Percentiles rank a stretch among this genome's conserved stretches.
phyloP scores from a whole-genome alignment of 2,113 vertebrate genomes.

The Lanius ludovicianus region DNA sequence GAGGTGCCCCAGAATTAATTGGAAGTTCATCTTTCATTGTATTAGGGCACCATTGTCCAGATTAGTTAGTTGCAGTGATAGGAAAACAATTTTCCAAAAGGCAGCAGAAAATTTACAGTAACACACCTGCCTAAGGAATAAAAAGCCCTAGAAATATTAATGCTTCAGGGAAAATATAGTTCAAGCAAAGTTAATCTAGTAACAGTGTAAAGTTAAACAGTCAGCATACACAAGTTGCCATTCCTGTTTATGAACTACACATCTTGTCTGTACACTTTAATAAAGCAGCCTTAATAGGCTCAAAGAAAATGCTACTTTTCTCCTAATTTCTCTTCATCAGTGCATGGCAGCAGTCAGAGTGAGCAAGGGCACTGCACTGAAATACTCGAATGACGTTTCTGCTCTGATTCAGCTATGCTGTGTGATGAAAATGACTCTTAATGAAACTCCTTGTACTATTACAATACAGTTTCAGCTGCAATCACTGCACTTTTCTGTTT shows the following conservation, averaged over 20 bases:
- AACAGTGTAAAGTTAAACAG: background rate
- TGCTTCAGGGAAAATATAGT: background rate
- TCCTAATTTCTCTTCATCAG: background rate
- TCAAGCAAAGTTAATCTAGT: background rate
- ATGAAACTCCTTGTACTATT: conserved; percentile 10
- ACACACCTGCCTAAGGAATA: background rate
- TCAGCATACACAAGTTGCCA: background rate
- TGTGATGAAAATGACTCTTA: background rate
- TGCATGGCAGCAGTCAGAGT: accelerated
- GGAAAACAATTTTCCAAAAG: background rate
- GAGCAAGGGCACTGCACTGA: background rate
- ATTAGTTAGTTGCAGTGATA: background rate
- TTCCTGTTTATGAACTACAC: background rate
- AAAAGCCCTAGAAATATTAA: background rate
- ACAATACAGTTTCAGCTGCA: background rate
- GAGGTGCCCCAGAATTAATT: background rate
- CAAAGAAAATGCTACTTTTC: background rate
- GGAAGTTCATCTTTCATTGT: background rate
- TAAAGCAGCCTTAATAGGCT: background rate
- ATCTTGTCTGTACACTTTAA: background rate
- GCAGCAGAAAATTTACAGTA: background rate
- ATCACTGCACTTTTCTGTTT: background rate
- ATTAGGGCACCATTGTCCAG: background rate
- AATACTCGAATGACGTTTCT: background rate
- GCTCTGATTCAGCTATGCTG: background rate